These are phyloP conservation scores for Eupithecia insigniata DNA, from an alignment of 2,888 invertebrate species.

Conservation along the genomic window DNA sequence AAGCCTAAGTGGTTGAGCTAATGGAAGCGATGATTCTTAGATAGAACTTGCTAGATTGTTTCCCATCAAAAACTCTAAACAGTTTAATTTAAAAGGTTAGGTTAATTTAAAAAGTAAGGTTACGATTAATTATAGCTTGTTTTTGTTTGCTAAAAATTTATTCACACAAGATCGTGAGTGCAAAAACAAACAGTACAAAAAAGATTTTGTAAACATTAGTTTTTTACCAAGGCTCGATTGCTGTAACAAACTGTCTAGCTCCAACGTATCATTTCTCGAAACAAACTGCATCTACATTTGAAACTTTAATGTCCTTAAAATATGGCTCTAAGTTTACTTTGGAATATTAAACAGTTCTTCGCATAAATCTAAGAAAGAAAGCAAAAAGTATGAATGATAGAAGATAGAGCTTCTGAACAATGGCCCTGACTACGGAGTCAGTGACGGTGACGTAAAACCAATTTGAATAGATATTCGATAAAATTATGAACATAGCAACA, in stretches of 20 bases:
- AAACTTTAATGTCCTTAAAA: conserved; percentile 13
- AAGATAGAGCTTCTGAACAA: conserved; percentile 20
- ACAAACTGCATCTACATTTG: background rate
- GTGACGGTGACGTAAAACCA: background rate
- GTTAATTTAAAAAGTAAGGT: no score
- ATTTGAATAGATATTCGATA: background rate
- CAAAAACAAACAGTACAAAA: no score
- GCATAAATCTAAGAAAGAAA: conserved; percentile 16
- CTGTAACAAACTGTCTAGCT: background rate
- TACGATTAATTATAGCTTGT: no score
- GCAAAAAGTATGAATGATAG: conserved; percentile 31
- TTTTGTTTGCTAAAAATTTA: no score
- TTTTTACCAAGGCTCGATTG: background rate
- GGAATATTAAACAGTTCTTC: conserved; percentile 15
- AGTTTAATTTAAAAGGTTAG: no score
- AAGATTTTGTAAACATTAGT: background rate
- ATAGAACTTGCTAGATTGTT: no score
- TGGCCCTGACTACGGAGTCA: background rate
- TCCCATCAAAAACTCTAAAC: no score
- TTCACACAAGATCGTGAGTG: no score
- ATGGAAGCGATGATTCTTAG: no score
- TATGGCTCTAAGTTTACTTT: conserved; percentile 15
- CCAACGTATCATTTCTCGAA: background rate
- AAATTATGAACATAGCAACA: background rate
- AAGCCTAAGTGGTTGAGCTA: no score